Conservation (phyloP, 2,113 vertebrate species). For the Sula dactylatra region DNA sequence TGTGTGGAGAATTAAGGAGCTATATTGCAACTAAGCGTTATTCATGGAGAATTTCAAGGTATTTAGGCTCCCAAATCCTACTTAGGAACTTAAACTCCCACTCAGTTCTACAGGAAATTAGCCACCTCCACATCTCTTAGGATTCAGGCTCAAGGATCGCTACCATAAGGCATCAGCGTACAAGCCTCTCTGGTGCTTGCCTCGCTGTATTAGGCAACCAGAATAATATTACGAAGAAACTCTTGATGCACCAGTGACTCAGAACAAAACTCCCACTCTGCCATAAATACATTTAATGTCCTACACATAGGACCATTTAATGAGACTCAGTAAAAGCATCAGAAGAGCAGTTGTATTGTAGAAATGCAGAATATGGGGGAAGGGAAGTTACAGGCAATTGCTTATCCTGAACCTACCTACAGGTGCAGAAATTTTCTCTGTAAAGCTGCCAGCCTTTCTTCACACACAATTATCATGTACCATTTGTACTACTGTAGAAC, state of each 20-base stretch:
- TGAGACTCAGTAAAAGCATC: background rate
- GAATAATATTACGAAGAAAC: background rate
- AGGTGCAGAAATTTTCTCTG: background rate
- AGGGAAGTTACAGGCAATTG: background rate
- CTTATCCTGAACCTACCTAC: background rate
- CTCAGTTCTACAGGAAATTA: background rate
- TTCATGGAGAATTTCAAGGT: background rate
- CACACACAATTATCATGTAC: background rate
- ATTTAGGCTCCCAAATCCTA: background rate
- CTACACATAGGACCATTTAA: background rate
- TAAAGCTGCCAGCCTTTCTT: background rate
- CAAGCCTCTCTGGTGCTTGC: background rate
- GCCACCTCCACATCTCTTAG: background rate
- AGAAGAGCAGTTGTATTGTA: background rate
- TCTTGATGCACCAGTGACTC: background rate
- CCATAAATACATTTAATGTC: background rate
- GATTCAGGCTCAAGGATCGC: rapidly evolving
- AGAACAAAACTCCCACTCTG: background rate
- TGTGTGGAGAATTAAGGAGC: background rate
- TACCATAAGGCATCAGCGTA: background rate
- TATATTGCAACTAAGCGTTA: background rate
- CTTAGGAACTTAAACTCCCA: background rate
- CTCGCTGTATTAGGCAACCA: background rate
- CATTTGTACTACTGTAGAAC: background rate
- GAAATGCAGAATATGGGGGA: background rate